phyloP scores from a whole-genome alignment of 2,888 invertebrate species.

The Fissipunctia ypsillon region DNA sequence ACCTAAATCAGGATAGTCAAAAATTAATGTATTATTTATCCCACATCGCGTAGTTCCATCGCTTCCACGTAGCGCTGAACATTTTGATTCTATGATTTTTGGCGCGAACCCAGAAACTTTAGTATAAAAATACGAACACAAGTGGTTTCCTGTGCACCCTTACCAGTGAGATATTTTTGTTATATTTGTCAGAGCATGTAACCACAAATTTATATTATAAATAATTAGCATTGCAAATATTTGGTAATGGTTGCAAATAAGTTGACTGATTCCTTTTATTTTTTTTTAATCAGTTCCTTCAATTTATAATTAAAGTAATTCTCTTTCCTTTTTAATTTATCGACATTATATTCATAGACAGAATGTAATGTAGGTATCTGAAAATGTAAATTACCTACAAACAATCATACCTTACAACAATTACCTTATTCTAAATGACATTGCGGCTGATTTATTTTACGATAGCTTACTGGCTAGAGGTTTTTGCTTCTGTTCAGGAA shows the following conservation, averaged over 20 bases:
- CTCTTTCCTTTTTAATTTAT: background rate
- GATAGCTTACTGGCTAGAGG: background rate
- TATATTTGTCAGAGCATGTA: background rate
- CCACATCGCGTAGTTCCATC: constrained; percentile 25
- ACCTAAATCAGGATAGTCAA: constrained; percentile 42
- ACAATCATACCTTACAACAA: background rate
- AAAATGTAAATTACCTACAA: background rate
- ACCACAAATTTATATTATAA: background rate
- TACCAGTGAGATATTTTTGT: constrained; percentile 36
- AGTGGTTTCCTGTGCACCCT: constrained; percentile 64
- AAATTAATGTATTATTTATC: constrained; percentile 29
- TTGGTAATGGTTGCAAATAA: background rate
- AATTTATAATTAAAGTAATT: background rate
- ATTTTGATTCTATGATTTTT: constrained; percentile 62
- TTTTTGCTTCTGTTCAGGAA: background rate
- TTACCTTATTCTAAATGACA: background rate
- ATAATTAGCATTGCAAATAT: background rate
- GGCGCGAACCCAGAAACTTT: constrained; percentile 63
- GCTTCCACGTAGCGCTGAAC: constrained; percentile 34
- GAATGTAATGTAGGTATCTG: background rate
- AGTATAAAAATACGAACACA: constrained; percentile 61
- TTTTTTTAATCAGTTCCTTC: background rate
- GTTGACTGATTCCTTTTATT: background rate
- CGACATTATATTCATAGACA: background rate
- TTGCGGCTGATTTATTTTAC: background rate